Evolutionary conservation across 2,113 vertebrate genomes (phyloP).

Genomic region (Lophochroa leadbeateri): DNA sequence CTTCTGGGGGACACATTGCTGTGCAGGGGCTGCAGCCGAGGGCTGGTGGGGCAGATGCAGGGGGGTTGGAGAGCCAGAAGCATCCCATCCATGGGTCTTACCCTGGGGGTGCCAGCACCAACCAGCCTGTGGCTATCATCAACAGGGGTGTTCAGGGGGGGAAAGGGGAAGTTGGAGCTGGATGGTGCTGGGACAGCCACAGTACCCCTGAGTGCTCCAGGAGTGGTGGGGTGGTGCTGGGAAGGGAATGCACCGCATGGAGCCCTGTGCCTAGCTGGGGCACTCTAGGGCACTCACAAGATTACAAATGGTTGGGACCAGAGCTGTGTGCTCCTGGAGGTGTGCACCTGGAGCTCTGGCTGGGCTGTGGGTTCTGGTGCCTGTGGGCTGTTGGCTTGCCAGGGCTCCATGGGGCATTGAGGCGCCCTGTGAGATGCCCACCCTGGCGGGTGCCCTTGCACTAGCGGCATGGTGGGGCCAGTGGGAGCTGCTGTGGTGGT

Average conservation of each 20-base stretch:
- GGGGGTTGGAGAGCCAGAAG: not conserved
- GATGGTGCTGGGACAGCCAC: not conserved
- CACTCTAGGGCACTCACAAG: not conserved
- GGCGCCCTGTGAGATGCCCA: accelerated
- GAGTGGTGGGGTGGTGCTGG: not conserved
- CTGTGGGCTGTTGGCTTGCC: accelerated
- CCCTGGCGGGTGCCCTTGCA: accelerated
- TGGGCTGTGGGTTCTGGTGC: not conserved
- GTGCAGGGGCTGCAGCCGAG: not conserved
- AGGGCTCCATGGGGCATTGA: accelerated
- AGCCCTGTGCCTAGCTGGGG: accelerated
- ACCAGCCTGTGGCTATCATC: not conserved
- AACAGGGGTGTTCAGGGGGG: accelerated
- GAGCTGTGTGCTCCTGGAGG: not conserved
- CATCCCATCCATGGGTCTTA: not conserved
- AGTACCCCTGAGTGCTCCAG: accelerated
- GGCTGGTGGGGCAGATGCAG: not conserved
- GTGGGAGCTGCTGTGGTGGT: not conserved
- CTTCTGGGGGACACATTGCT: not conserved
- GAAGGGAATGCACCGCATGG: not conserved
- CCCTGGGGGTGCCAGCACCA: not conserved
- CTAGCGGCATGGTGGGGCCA: accelerated
- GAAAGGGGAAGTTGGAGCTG: not conserved
- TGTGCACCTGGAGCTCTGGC: not conserved
- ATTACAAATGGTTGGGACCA: not conserved